phyloP scores from a whole-genome alignment of 2,888 invertebrate genomes.

The Cephus sareptanus region DNA sequence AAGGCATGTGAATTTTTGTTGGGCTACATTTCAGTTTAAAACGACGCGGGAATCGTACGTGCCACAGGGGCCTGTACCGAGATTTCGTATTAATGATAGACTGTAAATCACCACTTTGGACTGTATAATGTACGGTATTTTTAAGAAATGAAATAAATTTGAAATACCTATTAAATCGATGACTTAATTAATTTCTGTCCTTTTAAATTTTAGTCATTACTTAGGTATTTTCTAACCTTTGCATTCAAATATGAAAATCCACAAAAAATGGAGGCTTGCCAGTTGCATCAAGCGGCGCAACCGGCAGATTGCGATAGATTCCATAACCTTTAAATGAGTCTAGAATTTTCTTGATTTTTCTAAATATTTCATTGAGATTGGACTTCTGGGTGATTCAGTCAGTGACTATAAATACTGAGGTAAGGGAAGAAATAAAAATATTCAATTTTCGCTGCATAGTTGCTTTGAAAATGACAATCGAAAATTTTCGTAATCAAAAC shows the following conservation, averaged over 20 bases:
- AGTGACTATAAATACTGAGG: background rate
- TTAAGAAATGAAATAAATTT: conserved; percentile 2
- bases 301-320: background rate
- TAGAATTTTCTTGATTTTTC: background rate
- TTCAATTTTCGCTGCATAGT: background rate
- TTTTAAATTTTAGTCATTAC: background rate
- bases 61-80: background rate
- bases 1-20: background rate
- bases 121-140: background rate
- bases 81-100: background rate
- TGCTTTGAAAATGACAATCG: background rate
- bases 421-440: background rate
- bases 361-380: background rate
- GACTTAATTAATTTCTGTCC: background rate
- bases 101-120: background rate
- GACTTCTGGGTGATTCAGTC: background rate
- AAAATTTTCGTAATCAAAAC: background rate
- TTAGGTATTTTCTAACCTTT: too few species aligned
- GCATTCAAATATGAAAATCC: background rate
- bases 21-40: background rate
- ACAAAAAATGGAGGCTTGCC: background rate
- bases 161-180: background rate
- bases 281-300: background rate
- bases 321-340: background rate
- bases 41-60: background rate